These are phyloP conservation scores for Latrodectus hesperus DNA, from an alignment of 2,888 invertebrate genomes.

Conservation along the genomic window DNA sequence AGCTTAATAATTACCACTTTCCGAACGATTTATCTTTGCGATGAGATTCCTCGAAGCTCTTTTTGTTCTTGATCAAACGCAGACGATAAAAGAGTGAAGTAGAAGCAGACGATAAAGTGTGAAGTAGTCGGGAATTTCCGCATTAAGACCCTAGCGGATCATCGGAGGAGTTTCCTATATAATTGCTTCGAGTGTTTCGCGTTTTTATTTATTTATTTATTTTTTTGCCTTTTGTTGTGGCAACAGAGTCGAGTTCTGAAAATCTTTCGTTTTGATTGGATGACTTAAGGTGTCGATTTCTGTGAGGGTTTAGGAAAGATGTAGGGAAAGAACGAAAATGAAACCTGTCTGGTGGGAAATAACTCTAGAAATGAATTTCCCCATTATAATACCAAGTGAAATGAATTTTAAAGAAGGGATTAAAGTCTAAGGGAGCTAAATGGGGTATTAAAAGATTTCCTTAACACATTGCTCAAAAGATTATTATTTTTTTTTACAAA, in stretches of 20 bases:
- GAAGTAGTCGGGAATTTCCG: not conserved
- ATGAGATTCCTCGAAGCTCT: constrained; percentile 33
- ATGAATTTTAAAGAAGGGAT: constrained; percentile 15
- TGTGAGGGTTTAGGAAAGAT: not conserved
- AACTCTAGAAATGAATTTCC: not conserved
- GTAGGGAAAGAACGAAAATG: no score
- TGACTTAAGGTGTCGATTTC: constrained; percentile 5
- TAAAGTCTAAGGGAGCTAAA: not conserved
- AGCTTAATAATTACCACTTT: constrained; percentile 48
- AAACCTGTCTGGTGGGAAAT: not conserved
- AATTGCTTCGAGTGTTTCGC: constrained; percentile 44
- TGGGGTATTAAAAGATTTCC: constrained; percentile 25
- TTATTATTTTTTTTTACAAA: no score
- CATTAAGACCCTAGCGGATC: constrained; percentile 28
- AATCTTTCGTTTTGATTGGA: constrained; percentile 24
- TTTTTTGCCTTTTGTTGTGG: constrained; percentile 32
- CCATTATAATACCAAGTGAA: not conserved
- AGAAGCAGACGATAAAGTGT: constrained; percentile 27
- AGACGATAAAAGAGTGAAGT: constrained; percentile 56
- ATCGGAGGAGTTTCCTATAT: constrained; percentile 31
- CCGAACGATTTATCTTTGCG: constrained; percentile 51
- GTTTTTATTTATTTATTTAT: constrained; percentile 1
- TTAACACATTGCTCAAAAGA: not conserved
- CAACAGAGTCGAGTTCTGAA: constrained; percentile 23
- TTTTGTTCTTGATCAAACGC: constrained; percentile 20